A percentile compares a stretch with the other conserved stretches of the same genome.
phyloP scores from a whole-genome alignment of 2,888 invertebrate genomes.

The Anthrax anthrax region DNA sequence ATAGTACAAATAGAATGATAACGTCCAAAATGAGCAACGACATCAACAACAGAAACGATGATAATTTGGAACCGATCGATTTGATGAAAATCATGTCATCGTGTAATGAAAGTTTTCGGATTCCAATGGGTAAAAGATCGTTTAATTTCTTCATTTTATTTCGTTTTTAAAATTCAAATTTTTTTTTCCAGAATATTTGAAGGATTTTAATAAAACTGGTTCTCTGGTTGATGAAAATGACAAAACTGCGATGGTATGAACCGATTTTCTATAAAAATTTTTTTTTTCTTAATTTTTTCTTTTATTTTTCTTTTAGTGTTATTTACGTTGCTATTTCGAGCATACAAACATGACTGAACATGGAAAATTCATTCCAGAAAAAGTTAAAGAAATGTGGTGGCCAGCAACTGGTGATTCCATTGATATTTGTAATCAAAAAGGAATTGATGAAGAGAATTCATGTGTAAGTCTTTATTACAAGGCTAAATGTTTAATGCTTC shows the following conservation, averaged over 20 bases:
- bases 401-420: conserved; percentile 27
- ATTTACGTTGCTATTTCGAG: conserved; percentile 39
- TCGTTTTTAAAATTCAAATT: not conserved
- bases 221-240: conserved; percentile 42
- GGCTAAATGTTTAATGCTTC: conserved; percentile 38
- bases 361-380: conserved; percentile 34
- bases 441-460: conserved; percentile 29
- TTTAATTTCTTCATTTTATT: too few species aligned
- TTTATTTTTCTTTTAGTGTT: conserved; percentile 32
- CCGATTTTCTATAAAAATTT: not conserved
- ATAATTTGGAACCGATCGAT: not conserved
- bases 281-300: not conserved
- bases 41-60: too few species aligned
- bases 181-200: conserved; percentile 33
- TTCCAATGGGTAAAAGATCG: not conserved
- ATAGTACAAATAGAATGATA: too few species aligned
- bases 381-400: conserved; percentile 33
- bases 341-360: conserved; percentile 35
- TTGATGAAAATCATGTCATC: not conserved
- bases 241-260: conserved; percentile 41
- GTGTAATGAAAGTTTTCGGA: not conserved
- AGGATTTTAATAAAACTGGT: conserved; percentile 39
- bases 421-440: conserved; percentile 25
- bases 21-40: too few species aligned
- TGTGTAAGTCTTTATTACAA: conserved; percentile 41